phyloP scores from a whole-genome alignment of 2,797 vertebrate genomes.

The Valencia hispanica region DNA sequence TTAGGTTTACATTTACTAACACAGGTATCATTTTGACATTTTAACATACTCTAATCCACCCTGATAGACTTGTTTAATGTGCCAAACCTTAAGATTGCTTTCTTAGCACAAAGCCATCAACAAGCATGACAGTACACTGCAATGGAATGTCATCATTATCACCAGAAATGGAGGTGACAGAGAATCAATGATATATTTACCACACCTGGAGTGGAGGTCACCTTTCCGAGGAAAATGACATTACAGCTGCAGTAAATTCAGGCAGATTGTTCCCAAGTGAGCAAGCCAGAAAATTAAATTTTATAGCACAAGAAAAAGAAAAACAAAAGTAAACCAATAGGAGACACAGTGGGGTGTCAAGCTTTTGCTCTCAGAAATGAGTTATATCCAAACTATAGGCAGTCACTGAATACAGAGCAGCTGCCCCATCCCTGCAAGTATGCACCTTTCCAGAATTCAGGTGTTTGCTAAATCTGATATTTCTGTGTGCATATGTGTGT shows the following conservation, averaged over 20 bases:
- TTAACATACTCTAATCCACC: background rate
- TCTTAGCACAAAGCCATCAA: slow-evolving; percentile 1
- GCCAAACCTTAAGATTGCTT: slow-evolving; percentile 1
- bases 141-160: slow-evolving; percentile 34
- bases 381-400: slow-evolving; percentile 64
- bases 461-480: slow-evolving; percentile 50
- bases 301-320: slow-evolving; percentile 62
- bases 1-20: background rate
- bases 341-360: slow-evolving; percentile 58
- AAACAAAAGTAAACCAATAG: slow-evolving; percentile 69
- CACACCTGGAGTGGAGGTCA: slow-evolving; percentile 69
- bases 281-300: slow-evolving; percentile 51
- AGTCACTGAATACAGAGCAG: slow-evolving; percentile 58
- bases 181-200: slow-evolving; percentile 50
- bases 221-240: slow-evolving; percentile 63
- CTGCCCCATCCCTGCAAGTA: slow-evolving; percentile 41
- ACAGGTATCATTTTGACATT: background rate
- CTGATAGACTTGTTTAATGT: background rate
- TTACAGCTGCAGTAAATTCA: slow-evolving; percentile 66
- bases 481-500: slow-evolving; percentile 10
- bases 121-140: slow-evolving; percentile 1
- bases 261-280: slow-evolving; percentile 63
- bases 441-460: slow-evolving; percentile 28
- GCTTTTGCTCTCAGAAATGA: slow-evolving; percentile 65
- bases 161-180: slow-evolving; percentile 18